Evolutionary conservation across 2,797 vertebrate genomes (phyloP).

Genomic region (Sphenopsis melanotis): DNA sequence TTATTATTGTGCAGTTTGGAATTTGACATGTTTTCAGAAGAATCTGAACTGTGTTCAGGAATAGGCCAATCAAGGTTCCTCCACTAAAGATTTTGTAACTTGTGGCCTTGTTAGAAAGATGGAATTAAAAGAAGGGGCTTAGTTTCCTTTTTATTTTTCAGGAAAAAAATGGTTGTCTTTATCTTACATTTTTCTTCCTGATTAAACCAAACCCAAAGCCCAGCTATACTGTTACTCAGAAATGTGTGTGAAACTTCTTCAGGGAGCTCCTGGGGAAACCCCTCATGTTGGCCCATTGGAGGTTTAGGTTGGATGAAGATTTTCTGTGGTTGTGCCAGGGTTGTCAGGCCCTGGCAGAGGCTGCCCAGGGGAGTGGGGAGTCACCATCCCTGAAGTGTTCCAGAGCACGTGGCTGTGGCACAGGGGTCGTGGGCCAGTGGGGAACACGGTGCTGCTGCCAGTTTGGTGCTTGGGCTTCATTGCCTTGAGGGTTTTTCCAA

Average conservation of each 20-base stretch:
- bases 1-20: slow-evolving; percentile 64
- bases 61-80: slow-evolving; percentile 27
- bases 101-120: neutral
- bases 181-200: neutral
- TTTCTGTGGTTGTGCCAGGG: neutral
- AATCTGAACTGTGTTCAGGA: slow-evolving; percentile 37
- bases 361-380: neutral
- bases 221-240: neutral
- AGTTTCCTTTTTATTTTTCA: neutral
- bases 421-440: rapidly evolving
- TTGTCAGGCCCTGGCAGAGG: neutral
- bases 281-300: neutral
- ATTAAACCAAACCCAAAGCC: neutral
- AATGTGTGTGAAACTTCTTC: neutral
- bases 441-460: rapidly evolving
- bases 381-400: neutral
- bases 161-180: neutral
- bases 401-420: rapidly evolving
- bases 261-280: neutral
- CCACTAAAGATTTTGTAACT: slow-evolving; percentile 7
- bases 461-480: neutral
- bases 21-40: slow-evolving; percentile 60
- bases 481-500: neutral
- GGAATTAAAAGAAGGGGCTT: neutral
- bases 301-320: neutral